Evolutionary conservation across 1,140 invertebrate genomes (phyloP), one percentile per base, ranked within the genome.

Genomic region (Papilio xuthus): DNA sequence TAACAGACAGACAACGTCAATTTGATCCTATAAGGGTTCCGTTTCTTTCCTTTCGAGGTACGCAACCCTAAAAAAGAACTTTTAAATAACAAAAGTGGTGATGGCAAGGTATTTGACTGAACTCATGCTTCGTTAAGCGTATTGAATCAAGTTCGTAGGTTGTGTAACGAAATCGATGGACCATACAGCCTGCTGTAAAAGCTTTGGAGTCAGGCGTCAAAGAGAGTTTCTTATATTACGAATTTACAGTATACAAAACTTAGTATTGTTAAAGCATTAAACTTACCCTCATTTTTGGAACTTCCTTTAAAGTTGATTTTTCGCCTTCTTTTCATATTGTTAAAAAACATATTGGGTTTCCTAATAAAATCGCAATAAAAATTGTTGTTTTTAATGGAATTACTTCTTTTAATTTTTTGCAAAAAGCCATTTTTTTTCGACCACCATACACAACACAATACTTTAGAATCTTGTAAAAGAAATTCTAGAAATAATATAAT

Each of bases 51-150:
- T n/a, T n/a, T n/a, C n/a, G n/a, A n/a, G n/a, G n/a, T n/a, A n/a
- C n/a, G n/a, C n/a, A n/a, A n/a, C n/a, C n/a, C n/a, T n/a, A 53
- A 53, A 53, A 9, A n/a, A 53, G 18, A 67, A 67, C 13, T 28
- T 28, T 67, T 67, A 28, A 67, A 67, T 67, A 67, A 67, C 23
- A 67, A 67, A 28, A 6, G 20, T 60, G 56, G 10, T 23, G 56
- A 23, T 20, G 56, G 56, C 20, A 23, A 60, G 56, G 56, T 60
- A 12, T 26, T 26, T 26, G 3, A 67, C 26, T 67, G 4, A 67
- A 32, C 26, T 67, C 32, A 28, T 67, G 60, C 26, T 67, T 67
- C 60, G 60, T 67, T 67, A 67, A 67, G 60, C 60, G 60, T 67
- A 67, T 67, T 67, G 26, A 15, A 12, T 28, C 28, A 67, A 67